Base-by-base conservation (phyloP, 53 echinoderm and acorn worm genomes). In the Arbacia lixula region DNA sequence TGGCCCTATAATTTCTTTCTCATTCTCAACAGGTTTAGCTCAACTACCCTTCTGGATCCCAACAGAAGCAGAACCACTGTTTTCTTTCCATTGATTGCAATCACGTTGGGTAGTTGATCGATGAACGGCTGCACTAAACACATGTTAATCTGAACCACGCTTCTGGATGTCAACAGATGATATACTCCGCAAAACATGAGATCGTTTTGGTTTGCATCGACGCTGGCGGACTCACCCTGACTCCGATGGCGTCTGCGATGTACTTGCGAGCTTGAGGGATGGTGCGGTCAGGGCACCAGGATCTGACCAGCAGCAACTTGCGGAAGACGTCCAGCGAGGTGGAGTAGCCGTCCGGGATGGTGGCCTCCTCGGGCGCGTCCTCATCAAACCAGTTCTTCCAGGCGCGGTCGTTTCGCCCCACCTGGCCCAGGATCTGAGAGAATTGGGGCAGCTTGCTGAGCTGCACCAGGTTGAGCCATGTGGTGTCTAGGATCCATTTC, bases 331-430 rank as follows among this genome's bases (percentile, higher is more conserved):
- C 99, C 85, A 99, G 79, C 33, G 99, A 99, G 0, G 99, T 87
- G 33, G 99, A 99, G 87, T 99, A 99, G 6, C 99, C 99, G 56
- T 99, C 99, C 0, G 99, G 99, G 43, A 94, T 99, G 75, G 75
- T 86, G 24, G 99, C 87, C 56, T 99, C 99, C 67, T 99, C 99
- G 0, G 99, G 99, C 0, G 94, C 87, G 53, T 99, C 99, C 35
- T 92, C 92, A 71, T 99, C 99, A 84, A 99, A 99, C 99, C 99
- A 99, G 32, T 73, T 80, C 84, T 99, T 99, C 99, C 99, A 99
- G 58, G 90, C 92, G 54, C 94, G 94, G 92, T 99, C 99, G 66
- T 99, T 99, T 10, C 99, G 94, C 2, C 86, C 66, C n/a, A 99
- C 83, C 89, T 99, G 99, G 19, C 87, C 94, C 1, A 95, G 87